phyloP scores from a whole-genome alignment of 2,888 invertebrate genomes.

The Opisthograptis luteolata region DNA sequence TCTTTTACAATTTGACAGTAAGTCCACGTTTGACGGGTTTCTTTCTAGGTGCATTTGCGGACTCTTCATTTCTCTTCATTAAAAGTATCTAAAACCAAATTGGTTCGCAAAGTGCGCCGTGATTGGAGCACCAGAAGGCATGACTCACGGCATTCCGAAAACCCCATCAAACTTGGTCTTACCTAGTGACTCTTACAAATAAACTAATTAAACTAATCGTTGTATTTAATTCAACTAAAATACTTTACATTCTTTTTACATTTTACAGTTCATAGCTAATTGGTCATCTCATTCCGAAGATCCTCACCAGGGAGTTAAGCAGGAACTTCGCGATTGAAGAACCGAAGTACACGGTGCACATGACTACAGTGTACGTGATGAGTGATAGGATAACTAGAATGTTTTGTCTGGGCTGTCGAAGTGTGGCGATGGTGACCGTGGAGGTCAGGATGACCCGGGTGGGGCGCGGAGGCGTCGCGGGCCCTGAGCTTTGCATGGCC shows the following conservation, averaged over 20 bases:
- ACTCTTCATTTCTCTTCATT: no score
- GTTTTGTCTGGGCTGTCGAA: slow-evolving; percentile 49
- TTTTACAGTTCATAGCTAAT: slow-evolving; percentile 35
- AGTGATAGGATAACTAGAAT: slow-evolving; percentile 47
- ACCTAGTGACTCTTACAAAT: slow-evolving; percentile 8
- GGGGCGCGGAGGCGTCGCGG: slow-evolving; percentile 59
- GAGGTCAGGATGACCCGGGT: slow-evolving; percentile 61
- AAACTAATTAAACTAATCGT: slow-evolving; percentile 30
- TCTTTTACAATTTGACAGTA: background rate
- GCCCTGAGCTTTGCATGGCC: slow-evolving; percentile 85
- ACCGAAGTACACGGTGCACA: slow-evolving; percentile 40
- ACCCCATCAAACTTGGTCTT: slow-evolving; percentile 12
- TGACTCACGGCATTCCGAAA: slow-evolving; percentile 11
- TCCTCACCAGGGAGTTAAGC: slow-evolving; percentile 17
- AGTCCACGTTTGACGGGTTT: slow-evolving; percentile 3
- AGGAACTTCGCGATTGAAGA: slow-evolving; percentile 22
- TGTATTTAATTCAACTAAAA: slow-evolving; percentile 31
- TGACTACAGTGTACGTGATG: slow-evolving; percentile 47
- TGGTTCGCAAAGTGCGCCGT: background rate
- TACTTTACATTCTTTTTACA: slow-evolving; percentile 12
- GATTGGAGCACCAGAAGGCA: background rate
- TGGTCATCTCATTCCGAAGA: slow-evolving; percentile 66
- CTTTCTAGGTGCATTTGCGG: background rate
- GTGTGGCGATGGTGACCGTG: slow-evolving; percentile 58
- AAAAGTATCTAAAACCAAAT: no score